Evolutionary conservation across 2,113 vertebrate species (phyloP), one percentile per base, ranked within the genome.

Genomic region (Lophura nycthemera): DNA sequence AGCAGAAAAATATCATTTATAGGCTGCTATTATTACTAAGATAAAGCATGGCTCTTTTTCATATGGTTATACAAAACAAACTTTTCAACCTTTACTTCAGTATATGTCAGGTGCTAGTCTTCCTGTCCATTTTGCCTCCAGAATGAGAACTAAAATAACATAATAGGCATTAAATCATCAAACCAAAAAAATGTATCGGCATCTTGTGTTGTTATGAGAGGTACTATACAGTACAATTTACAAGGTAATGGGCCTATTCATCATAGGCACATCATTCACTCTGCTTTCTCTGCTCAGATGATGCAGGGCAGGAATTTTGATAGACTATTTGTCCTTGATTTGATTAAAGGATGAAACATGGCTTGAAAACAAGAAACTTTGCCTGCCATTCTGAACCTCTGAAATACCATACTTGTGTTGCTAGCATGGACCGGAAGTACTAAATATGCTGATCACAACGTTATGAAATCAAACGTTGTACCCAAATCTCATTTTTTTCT

Each of bases 161-260:
- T 83, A 83, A 86, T 43, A 73, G 25, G 29, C 1, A 9, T 91
- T 93, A 95, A 95, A 95, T 89, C 50, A 71, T 80, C 50, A 85
- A 91, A 95, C 60, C 1, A 87, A 88, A 94, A 92, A 87, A 87
- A 71, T 29, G 59, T 40, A 92, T 88, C 71, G 82, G 86, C 78
- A 83, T 72, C 72, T 83, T 69, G n/a, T 86, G 56, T 77, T 92
- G 82, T 56, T 94, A 80, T 47, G 72, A 91, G 87, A 88, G 69
- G 63, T 77, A 77, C 78, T 95, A 83, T 57, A 79, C 59, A 89
- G 69, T 48, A 83, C 93, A 93, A 90, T 96, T 93, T 86, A 88
- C 72, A 89, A 92, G 72, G 88, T 96, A 95, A 96, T 92, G 94
- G 91, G 66, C 52, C 89, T 91, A 91, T 95, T 96, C 92, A 89